Evolutionary conservation across 2,797 vertebrate genomes (phyloP), one percentile per base, ranked within the genome.

Genomic region (Jordanella pulchra): DNA sequence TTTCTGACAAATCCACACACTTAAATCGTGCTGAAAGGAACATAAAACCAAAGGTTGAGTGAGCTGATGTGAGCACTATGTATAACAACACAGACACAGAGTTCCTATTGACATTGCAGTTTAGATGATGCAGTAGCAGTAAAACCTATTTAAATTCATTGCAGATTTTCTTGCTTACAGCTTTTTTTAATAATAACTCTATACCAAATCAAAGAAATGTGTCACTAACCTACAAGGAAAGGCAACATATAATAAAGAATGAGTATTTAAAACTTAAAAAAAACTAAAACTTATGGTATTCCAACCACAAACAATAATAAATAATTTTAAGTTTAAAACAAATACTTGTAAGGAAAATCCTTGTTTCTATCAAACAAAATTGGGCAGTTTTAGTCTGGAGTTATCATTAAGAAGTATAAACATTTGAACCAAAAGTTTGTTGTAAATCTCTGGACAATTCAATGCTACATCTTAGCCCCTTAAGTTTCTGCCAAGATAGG

Each of bases 1-100:
- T 71, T 78, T 77, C 73, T 44, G 83, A 83, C 86, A 81, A 78
- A 66, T 89, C 81, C 72, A 71, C 78, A 83, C 54, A 53, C 82
- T 75, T 83, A 64, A 87, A 87, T 82, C 77, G 68, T 75, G 75
- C 65, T 80, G 69, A 82, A 79, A 83, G 78, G 69, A n/a, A 83
- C 88, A 76, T 81, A 61, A 69, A 50, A 72, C 78, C 77, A 82
- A 35, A 47, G 81, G 81, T 87, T 86, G 81, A 84, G 27, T 85
- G 68, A 74, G 86, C 78, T 71, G 72, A 89, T 81, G 72, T 82
- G 47, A 71, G 80, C 84, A 85, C 80, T 85, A 66, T 81, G 67
- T 81, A 42, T 81, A 85, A 89, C 82, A 84, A 81, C 69, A 72
- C 28, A 85, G 83, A 84, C 74, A 69, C 65, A 55, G 39, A 71